Evolutionary conservation across 1,140 invertebrate species (phyloP), one percentile per base, ranked within the genome.

Genomic region (Drosophila arizonae): DNA sequence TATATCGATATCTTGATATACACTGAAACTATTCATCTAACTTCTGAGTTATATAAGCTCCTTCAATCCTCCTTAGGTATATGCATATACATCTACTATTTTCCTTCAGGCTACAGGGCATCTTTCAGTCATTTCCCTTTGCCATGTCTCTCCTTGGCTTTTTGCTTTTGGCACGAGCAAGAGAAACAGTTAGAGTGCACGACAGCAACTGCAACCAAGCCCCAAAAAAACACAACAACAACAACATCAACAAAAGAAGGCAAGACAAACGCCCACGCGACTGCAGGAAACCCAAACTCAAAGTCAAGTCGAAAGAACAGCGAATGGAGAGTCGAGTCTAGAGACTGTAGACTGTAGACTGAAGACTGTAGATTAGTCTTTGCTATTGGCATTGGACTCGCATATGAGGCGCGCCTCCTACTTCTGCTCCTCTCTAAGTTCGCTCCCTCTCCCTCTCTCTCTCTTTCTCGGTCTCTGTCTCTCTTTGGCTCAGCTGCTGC

Each of bases 261-360:
- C 43, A 52, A 55, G 54, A 63, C 52, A 61, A 64, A 86, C 81
- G 85, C 81, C 81, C 82, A 85, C 81, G 82, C 76, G 36, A 54
- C 50, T 54, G 76, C 81, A 85, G 80, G 79, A 79, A 88, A 75
- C 68, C 68, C 63, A 72, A 65, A 61, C 66, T 67, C 62, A 81
- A 69, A 73, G 65, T 74, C 68, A 85, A 85, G 81, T 76, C 79
- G 43, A 15, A 88, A 86, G 77, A 81, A 82, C 82, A 68, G 75
- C 82, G 82, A 30, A 73, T 79, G 76, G 48, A 51, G 28, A 33
- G 24, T 13, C 11, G 48, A n/a, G 48, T 8, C 48, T 28, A 0
- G 21, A 24, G 21, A 24, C 21, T 24, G 21, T 30, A 30, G 28
- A 30, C 46, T 48, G n/a, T 1, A 24, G 58, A 17, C 24, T 28